Evolutionary conservation across 2,797 vertebrate species (phyloP).

Genomic region (Eptatretus atami): DNA sequence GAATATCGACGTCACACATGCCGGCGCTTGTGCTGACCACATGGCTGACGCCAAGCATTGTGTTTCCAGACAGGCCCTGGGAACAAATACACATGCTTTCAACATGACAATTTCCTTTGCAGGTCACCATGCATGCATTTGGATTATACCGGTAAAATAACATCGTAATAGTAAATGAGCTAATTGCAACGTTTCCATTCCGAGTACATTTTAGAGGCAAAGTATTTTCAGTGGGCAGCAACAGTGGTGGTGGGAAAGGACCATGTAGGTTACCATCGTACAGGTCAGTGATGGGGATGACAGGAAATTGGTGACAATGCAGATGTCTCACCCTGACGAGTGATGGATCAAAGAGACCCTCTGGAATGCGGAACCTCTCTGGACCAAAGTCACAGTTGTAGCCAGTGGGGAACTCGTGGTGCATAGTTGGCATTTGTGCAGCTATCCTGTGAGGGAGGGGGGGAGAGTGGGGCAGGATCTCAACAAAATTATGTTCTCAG

Average conservation of each 20-base stretch:
- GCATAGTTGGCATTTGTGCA: constrained; percentile 30
- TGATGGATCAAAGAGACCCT: constrained; percentile 26
- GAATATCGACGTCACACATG: constrained; percentile 30
- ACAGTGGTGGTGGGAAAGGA: background rate
- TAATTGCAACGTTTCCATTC: too few species aligned
- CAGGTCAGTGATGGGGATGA: background rate
- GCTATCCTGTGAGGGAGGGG: constrained; percentile 17
- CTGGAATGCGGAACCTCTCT: constrained; percentile 20
- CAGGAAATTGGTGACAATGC: background rate
- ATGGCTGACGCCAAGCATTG: constrained; percentile 29
- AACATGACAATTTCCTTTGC: too few species aligned
- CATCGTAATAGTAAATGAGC: too few species aligned
- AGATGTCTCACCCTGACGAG: constrained; percentile 20
- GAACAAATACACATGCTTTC: background rate
- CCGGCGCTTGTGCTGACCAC: constrained; percentile 29
- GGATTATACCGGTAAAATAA: too few species aligned
- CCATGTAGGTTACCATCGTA: background rate
- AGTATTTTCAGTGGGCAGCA: too few species aligned
- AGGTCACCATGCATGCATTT: too few species aligned
- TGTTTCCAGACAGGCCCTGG: constrained; percentile 30
- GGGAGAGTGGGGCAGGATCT: background rate
- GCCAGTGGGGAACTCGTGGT: constrained; percentile 31
- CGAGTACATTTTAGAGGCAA: too few species aligned
- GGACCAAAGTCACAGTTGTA: constrained; percentile 25
- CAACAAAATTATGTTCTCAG: background rate